Conservation (phyloP, 2,888 invertebrate genomes). For the Galerucella pusilla region DNA sequence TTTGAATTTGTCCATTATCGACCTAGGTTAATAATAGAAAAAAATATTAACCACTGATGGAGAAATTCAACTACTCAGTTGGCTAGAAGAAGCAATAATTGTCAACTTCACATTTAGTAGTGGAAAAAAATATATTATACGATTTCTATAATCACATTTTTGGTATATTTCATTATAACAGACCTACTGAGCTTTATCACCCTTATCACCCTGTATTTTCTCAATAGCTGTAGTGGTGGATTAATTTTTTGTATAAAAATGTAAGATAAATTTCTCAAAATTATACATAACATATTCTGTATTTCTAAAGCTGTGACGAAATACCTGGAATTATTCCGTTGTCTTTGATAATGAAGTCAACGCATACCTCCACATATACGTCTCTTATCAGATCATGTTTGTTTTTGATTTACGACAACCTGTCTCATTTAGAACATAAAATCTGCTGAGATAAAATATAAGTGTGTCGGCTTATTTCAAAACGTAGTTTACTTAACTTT, state of each 20-base stretch:
- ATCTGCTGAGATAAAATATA: constrained; percentile 56
- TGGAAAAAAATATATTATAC: too few relatives aligned
- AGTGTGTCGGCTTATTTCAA: constrained; percentile 54
- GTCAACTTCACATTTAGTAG: too few relatives aligned
- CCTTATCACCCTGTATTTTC: background rate
- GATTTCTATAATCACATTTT: too few relatives aligned
- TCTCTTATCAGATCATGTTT: constrained; percentile 49
- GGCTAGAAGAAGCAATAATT: too few relatives aligned
- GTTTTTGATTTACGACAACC: constrained; percentile 55
- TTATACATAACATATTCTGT: background rate
- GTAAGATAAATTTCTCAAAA: background rate
- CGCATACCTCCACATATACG: constrained; percentile 20
- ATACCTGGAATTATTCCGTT: constrained; percentile 32
- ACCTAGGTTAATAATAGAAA: too few relatives aligned
- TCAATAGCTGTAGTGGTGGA: background rate
- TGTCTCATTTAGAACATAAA: constrained; percentile 60
- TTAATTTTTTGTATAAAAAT: background rate
- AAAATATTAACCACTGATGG: too few relatives aligned
- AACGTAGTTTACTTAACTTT: constrained; percentile 47
- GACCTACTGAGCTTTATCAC: too few relatives aligned
- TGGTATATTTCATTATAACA: too few relatives aligned
- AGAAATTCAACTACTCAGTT: too few relatives aligned
- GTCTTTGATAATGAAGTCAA: constrained; percentile 36
- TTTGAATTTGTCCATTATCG: too few relatives aligned
- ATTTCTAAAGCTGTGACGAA: constrained; percentile 12